Conservation (phyloP, 2,888 invertebrate species). For the Drosophila limbata region DNA sequence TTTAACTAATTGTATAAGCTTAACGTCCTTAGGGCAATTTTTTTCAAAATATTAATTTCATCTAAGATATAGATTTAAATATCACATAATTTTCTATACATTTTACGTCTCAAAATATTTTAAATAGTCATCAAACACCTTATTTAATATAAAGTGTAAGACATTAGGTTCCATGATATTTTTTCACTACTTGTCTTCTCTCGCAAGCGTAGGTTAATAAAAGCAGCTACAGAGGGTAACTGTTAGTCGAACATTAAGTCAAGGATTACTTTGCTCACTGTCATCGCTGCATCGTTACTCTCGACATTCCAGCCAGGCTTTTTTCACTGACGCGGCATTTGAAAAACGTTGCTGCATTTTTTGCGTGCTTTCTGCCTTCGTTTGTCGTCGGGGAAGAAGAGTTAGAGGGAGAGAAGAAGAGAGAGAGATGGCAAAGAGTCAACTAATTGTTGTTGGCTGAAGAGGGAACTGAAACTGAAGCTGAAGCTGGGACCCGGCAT, state of each 20-base stretch:
- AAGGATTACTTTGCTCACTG: slow-evolving; percentile 22
- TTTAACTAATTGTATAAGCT: no score
- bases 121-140: no score
- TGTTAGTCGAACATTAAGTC: slow-evolving; percentile 6
- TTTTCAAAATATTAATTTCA: no score
- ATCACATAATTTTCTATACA: no score
- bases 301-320: slow-evolving; percentile 52
- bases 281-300: slow-evolving; percentile 35
- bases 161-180: no score
- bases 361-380: slow-evolving; percentile 63
- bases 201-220: not conserved
- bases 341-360: slow-evolving; percentile 80
- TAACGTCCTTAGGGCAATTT: no score
- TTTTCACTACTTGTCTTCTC: not conserved
- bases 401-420: not conserved
- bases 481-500: slow-evolving; percentile 4
- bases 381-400: slow-evolving; percentile 13
- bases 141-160: no score
- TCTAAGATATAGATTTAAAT: no score
- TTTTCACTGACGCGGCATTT: slow-evolving; percentile 67
- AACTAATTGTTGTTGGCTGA: slow-evolving; percentile 68
- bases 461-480: slow-evolving; percentile 26
- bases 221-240: slow-evolving; percentile 9
- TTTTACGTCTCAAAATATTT: no score
- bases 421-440: slow-evolving; percentile 8